A percentile compares a stretch with the other conserved stretches of the same genome.
phyloP scores from a whole-genome alignment of 1,140 invertebrate species.

The Camponotus floridanus region DNA sequence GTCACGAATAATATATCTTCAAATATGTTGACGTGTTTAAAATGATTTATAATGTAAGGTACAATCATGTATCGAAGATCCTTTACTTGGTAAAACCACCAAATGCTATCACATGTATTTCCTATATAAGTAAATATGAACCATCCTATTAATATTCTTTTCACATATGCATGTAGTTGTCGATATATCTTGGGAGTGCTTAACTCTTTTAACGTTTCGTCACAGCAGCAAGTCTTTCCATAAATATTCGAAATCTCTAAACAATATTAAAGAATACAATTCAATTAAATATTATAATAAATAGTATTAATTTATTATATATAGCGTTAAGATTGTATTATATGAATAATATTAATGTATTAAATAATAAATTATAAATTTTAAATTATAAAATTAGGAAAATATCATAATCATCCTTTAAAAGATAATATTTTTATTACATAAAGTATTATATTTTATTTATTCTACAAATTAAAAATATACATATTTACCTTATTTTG shows the following conservation, averaged over 20 bases:
- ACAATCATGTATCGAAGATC: background rate
- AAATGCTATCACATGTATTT: background rate
- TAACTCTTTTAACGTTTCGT: constrained; percentile 22
- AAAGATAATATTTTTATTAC: background rate
- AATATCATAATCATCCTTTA: background rate
- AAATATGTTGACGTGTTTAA: constrained; percentile 1
- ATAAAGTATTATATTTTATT: background rate
- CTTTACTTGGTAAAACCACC: background rate
- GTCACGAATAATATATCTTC: background rate
- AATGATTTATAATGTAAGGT: background rate
- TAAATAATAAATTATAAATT: background rate
- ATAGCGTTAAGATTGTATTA: no score
- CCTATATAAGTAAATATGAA: background rate
- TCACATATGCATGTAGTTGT: background rate
- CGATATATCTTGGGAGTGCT: background rate
- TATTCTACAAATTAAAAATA: background rate
- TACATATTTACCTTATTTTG: background rate
- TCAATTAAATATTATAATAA: no score
- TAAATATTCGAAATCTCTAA: constrained; percentile 15
- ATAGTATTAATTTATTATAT: background rate
- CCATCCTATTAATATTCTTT: constrained; percentile 15
- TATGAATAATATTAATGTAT: background rate
- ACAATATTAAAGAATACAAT: background rate
- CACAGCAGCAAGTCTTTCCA: constrained; percentile 24
- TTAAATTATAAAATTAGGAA: background rate